Evolutionary conservation across 2,797 vertebrate species (phyloP), one percentile per base, ranked within the genome.

Genomic region (Erpetoichthys calabaricus): DNA sequence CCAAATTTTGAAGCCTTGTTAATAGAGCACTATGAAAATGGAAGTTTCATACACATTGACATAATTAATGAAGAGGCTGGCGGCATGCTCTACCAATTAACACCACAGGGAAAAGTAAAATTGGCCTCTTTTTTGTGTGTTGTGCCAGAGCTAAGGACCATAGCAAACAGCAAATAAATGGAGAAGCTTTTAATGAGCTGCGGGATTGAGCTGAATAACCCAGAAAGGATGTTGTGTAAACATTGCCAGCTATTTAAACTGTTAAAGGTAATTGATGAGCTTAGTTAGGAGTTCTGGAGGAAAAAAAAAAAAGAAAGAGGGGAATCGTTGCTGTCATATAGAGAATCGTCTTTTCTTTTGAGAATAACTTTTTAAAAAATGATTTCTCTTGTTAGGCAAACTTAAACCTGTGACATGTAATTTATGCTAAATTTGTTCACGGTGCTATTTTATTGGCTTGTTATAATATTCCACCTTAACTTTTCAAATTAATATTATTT

Each of bases 41-140:
- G 76, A 86, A 75, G 75, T 82, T 88, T 84, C 83, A 75, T 79
- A 80, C 74, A 63, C 79, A 73, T 81, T 83, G 84, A 85, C 79
- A 80, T 88, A 90, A 92, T 92, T 92, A 92, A 88, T 86, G 87
- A 87, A 89, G 83, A 89, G 80, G 80, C 82, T 86, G 81, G 77
- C 83, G 82, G 84, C 80, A 67, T 84, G 84, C 79, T 85, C 77
- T 76, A 87, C 85, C 90, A 90, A 91, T 92, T 91, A 91, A 87
- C 86, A 86, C 86, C 82, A 76, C 79, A 85, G 87, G 87, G 87
- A 85, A 88, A 88, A 80, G 80, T 75, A 77, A 84, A 89, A 86
- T 84, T 89, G 86, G 82, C 86, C 85, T 88, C 75, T 79, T 89
- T 86, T 83, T 75, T 75, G 76, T 70, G 53, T 74, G 73, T 82